Base-by-base conservation (phyloP, 2,888 invertebrate genomes). In the Meta bourneti region DNA sequence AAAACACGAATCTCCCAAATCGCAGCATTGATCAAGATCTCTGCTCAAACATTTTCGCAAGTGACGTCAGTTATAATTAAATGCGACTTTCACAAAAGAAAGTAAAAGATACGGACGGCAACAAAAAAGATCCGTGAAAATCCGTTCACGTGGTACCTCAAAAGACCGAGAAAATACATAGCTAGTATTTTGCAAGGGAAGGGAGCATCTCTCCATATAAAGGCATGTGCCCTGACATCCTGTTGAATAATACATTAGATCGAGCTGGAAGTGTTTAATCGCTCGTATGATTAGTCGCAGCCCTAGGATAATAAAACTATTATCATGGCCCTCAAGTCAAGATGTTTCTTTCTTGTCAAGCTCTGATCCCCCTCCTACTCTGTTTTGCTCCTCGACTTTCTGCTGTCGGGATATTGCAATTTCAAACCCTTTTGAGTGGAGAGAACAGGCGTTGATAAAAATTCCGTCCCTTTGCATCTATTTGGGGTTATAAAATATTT, bases 301-400 rank as follows among this genome's bases (percentile, higher is more conserved):
- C 84, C 70, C 69, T 54, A 80, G 88, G 89, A 92, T 92, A 92
- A 89, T 92, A 92, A 92, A 92, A 92, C 91, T 91, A 88, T 91
- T 91, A 91, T 91, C 88, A 91, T 20, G 83, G 79, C 89, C 72
- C 87, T 91, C 83, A 79, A 91, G 86, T 91, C 87, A 82, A 87
- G 91, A 91, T 88, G 87, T 74, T 82, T 78, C 81, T 85, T 80
- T 90, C 87, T 61, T 91, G 87, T 82, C 83, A 74, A 79, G 81
- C 34, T 19, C 75, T 70, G 61, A 84, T 51, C 80, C 69, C 61
- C 77, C 54, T 54, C 51, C 71, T 48, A 54, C 87, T 48, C 69
- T 69, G 48, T n/a, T 54, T 88, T 87, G 34, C 34, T 34, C 34
- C 34, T 34, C 34, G 34, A 34, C 34, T 34, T 34, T 34, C 1